Evolutionary conservation across 1,140 invertebrate species (phyloP).

Genomic region (Drosophila pandora): DNA sequence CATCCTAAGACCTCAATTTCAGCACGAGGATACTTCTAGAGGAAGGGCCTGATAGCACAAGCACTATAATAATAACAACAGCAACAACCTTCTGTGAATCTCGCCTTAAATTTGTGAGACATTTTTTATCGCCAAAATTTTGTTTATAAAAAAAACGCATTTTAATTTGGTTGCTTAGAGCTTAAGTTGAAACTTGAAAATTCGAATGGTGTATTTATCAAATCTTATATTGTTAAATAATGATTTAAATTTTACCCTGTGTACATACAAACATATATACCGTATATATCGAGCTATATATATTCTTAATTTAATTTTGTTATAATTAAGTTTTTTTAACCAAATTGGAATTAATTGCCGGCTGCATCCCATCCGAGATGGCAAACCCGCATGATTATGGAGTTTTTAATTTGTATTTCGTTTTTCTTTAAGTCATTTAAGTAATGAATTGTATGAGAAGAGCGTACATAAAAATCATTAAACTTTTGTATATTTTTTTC

Average conservation of each 20-base stretch:
- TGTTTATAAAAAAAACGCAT: constrained; percentile 35
- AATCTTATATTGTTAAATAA: constrained; percentile 59
- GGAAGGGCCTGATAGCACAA: neutral
- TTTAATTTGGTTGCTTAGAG: constrained; percentile 52
- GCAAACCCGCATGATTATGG: constrained; percentile 44
- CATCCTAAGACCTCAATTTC: too few species aligned
- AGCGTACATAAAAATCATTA: constrained; percentile 39
- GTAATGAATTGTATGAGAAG: constrained; percentile 54
- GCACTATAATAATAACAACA: constrained; percentile 2
- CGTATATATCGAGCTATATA: constrained; percentile 29
- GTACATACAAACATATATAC: constrained; percentile 59
- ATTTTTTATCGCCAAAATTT: constrained; percentile 55
- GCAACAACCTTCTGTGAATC: constrained; percentile 29
- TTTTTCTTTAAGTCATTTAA: constrained; percentile 27
- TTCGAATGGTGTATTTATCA: constrained; percentile 63
- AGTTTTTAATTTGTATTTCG: constrained; percentile 36
- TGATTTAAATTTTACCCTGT: constrained; percentile 55
- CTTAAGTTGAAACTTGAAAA: constrained; percentile 45
- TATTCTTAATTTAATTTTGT: constrained; percentile 4
- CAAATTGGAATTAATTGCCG: constrained; percentile 59
- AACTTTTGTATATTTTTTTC: constrained; percentile 58
- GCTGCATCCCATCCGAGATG: constrained; percentile 67
- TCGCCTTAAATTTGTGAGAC: constrained; percentile 35
- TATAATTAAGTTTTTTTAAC: constrained; percentile 38
- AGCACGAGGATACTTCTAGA: too few species aligned